Evolutionary conservation across 1,140 invertebrate genomes (phyloP).

Genomic region (Piezodorus guildinii): DNA sequence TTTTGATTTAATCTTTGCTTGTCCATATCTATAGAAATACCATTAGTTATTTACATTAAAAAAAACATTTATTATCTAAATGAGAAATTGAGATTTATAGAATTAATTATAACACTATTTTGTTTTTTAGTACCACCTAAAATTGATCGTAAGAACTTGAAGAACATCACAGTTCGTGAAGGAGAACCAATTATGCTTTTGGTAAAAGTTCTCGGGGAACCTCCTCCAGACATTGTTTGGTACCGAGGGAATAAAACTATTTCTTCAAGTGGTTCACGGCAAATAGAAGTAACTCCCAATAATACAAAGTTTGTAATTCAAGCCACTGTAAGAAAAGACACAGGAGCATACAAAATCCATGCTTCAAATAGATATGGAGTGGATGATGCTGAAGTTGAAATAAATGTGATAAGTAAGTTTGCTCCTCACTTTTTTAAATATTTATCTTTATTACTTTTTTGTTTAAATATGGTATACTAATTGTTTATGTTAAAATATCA

Average conservation of each 20-base stretch:
- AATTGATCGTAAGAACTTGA: slow-evolving; percentile 73
- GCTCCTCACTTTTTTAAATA: too few species aligned
- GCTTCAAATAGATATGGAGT: slow-evolving; percentile 76
- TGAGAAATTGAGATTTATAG: too few species aligned
- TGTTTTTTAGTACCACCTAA: slow-evolving; percentile 68
- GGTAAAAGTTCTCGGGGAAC: slow-evolving; percentile 74
- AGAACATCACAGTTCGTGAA: slow-evolving; percentile 62
- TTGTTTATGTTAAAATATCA: too few species aligned
- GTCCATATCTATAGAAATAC: too few species aligned
- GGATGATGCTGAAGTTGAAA: slow-evolving; percentile 81
- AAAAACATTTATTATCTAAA: not conserved
- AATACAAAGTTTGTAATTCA: slow-evolving; percentile 74
- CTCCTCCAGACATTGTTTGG: slow-evolving; percentile 69
- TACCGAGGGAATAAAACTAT: slow-evolving; percentile 48
- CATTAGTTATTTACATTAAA: too few species aligned
- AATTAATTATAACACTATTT: slow-evolving; percentile 16
- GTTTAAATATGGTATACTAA: too few species aligned
- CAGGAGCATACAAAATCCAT: slow-evolving; percentile 73
- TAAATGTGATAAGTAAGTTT: slow-evolving; percentile 79
- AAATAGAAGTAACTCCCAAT: slow-evolving; percentile 76
- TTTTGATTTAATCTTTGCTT: too few species aligned
- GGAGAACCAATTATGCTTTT: slow-evolving; percentile 75
- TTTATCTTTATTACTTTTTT: too few species aligned
- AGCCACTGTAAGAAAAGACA: slow-evolving; percentile 70
- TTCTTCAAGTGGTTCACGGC: slow-evolving; percentile 34